Base-by-base conservation (phyloP, 2,113 vertebrate species). In the Struthidea cinerea region DNA sequence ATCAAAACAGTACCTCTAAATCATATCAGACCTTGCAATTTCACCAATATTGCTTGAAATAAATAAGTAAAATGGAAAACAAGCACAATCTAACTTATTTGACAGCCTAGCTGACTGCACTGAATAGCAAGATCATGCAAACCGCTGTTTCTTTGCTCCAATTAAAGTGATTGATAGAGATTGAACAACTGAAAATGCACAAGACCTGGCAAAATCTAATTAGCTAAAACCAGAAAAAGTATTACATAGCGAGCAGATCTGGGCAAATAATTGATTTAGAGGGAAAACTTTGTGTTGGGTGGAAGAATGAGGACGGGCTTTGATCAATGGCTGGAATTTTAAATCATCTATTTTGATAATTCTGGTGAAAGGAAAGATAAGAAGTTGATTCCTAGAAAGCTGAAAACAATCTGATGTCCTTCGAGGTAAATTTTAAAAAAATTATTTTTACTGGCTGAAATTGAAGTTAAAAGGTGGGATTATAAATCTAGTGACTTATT, bases 101-200 rank as follows among this genome's bases (percentile, higher is more conserved):
- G 87, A 82, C 70, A 96, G 67, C 50, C 71, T 52, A 73, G 71
- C 82, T 94, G 85, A 88, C 88, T 86, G 55, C 59, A 91, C 55
- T 59, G 68, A 94, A 90, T 44, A 90, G 59, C 42, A 84, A 53
- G 52, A 69, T 81, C 68, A 68, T 56, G 83, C 33, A 89, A 91
- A 80, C 18, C 3, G 7, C 63, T 76, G 55, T 59, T 85, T 90
- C 64, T 77, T 87, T 79, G 6, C 33, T 93, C 87, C 78, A 96
- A 87, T 96, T 96, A 93, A 80, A 80, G 70, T 93, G 84, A 94
- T 73, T 93, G 89, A 94, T 94, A 50, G 93, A 89, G 91, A 79
- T n/a, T 65, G 74, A 93, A 75, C 69, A 89, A 87, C 53, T 84
- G 76, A 84, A 94, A 96, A 90, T 61, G 78, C 61, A 69, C 53